Percentiles rank a stretch among this genome's conserved stretches.
Evolutionary conservation across 2,113 vertebrate genomes (phyloP).

Genomic region (Labrus mixtus): DNA sequence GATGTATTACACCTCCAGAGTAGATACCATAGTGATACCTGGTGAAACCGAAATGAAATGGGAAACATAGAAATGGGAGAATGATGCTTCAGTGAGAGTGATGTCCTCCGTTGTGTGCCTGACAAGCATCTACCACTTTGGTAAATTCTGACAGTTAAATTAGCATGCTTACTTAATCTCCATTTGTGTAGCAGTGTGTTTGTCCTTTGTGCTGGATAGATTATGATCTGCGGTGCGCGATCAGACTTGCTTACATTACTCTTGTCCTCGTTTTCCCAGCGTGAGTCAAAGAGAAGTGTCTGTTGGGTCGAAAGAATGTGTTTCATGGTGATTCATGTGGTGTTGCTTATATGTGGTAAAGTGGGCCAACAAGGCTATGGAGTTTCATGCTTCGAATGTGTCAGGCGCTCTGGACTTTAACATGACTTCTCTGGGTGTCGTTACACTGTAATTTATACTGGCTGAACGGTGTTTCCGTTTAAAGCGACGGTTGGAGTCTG

Average conservation of each 20-base stretch:
- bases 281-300: constrained; percentile 34
- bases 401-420: constrained; percentile 37
- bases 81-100: neutral
- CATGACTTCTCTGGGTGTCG: constrained; percentile 37
- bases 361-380: constrained; percentile 26
- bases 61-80: too few species aligned
- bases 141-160: constrained; percentile 51
- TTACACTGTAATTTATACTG: constrained; percentile 52
- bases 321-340: constrained; percentile 49
- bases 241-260: constrained; percentile 65
- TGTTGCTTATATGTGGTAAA: constrained; percentile 53
- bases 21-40: constrained; percentile 30
- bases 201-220: constrained; percentile 49
- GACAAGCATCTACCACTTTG: constrained; percentile 39
- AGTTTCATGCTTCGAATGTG: constrained; percentile 51
- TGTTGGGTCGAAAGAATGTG: constrained; percentile 10
- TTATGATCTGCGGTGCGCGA: constrained; percentile 56
- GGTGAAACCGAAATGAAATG: neutral
- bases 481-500: constrained; percentile 44
- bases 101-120: constrained; percentile 35
- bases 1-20: constrained; percentile 7
- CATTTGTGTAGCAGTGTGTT: constrained; percentile 51
- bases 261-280: constrained; percentile 50
- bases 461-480: constrained; percentile 53
- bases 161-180: constrained; percentile 37